These are phyloP conservation scores for Microtus obscurus DNA, from an alignment of 2,797 vertebrate genomes.

Conservation along the genomic window DNA sequence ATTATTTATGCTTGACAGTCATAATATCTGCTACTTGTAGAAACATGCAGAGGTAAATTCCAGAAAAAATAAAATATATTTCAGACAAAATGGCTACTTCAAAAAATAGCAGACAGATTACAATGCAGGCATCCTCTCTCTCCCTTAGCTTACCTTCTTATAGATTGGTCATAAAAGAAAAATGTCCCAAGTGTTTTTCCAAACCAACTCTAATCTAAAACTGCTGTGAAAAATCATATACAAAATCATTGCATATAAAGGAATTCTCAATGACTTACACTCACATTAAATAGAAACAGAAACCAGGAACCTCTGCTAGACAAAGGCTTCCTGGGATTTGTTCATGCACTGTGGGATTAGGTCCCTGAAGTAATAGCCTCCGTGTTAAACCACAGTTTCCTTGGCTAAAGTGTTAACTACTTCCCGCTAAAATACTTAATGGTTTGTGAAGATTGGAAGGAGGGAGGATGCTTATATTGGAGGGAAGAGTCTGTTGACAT, in stretches of 20 bases:
- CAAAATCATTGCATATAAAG: background rate
- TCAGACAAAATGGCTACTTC: background rate
- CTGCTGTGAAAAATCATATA: background rate
- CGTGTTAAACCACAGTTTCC: background rate
- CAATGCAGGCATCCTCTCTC: background rate
- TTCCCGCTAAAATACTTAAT: constrained; percentile 62
- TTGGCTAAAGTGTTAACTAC: constrained; percentile 26
- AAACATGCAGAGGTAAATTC: background rate
- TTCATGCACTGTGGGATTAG: background rate
- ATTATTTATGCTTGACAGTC: background rate
- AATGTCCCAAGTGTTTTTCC: background rate
- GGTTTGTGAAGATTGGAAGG: background rate
- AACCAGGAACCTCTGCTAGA: background rate
- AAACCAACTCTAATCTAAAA: background rate
- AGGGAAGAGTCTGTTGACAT: constrained; percentile 15
- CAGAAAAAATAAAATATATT: background rate
- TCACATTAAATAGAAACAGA: background rate
- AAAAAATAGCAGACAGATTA: background rate
- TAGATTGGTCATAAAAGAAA: background rate
- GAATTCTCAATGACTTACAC: background rate
- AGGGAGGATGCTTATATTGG: background rate
- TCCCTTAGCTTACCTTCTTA: background rate
- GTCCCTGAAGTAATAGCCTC: background rate
- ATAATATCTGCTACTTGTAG: background rate
- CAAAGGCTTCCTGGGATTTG: background rate